Evolutionary conservation across 1,140 invertebrate genomes (phyloP).

Genomic region (Nasonia vitripennis): DNA sequence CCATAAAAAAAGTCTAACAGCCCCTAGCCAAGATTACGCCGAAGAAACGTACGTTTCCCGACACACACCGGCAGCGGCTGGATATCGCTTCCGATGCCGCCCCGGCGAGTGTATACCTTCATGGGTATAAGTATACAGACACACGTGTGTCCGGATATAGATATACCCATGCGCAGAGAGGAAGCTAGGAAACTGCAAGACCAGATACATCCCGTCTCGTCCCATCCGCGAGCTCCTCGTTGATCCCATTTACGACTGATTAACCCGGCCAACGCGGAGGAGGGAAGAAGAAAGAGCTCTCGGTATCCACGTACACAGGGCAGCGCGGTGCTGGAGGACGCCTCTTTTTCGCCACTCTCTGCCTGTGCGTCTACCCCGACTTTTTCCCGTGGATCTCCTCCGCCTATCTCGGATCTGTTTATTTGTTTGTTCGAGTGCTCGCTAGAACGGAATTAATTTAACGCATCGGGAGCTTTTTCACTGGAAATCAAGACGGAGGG

Average conservation of each 20-base stretch:
- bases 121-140: neutral
- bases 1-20: slow-evolving; percentile 62
- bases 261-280: slow-evolving; percentile 25
- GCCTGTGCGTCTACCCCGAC: neutral
- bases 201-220: slow-evolving; percentile 36
- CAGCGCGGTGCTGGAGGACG: neutral
- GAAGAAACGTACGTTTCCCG: slow-evolving; percentile 55
- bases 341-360: neutral
- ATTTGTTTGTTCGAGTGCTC: neutral
- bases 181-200: neutral
- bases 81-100: slow-evolving; percentile 45
- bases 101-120: neutral
- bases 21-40: slow-evolving; percentile 62
- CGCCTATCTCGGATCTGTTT: neutral
- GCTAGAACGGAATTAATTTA: too few relatives aligned
- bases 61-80: neutral
- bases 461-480: too few relatives aligned
- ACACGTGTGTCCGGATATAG: neutral
- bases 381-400: neutral
- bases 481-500: too few relatives aligned
- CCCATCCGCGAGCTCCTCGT: slow-evolving; percentile 40
- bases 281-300: neutral
- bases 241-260: slow-evolving; percentile 58
- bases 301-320: neutral
- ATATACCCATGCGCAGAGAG: neutral